phyloP scores from a whole-genome alignment of 2,888 invertebrate species.

The Agrenia bidenticulata region DNA sequence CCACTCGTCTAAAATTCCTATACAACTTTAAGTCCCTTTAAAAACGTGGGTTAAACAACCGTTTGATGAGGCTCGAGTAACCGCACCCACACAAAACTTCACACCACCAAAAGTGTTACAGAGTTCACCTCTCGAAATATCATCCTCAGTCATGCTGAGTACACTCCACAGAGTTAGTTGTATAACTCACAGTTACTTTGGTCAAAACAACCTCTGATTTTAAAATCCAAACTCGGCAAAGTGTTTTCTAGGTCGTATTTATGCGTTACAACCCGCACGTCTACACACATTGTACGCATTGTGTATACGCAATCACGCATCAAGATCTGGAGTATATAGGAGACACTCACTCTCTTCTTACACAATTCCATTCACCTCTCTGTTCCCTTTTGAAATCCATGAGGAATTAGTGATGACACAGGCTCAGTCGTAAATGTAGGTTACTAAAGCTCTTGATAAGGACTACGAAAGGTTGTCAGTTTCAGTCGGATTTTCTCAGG shows the following conservation, averaged over 20 bases:
- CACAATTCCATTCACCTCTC: background rate
- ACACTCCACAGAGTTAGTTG: too few species aligned
- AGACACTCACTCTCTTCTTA: slow-evolving; percentile 4
- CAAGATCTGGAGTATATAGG: slow-evolving; percentile 8
- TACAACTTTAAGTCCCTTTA: too few species aligned
- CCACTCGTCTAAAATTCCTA: too few species aligned
- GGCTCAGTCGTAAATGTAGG: slow-evolving; percentile 24
- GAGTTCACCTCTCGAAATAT: too few species aligned
- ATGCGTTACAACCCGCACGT: slow-evolving; percentile 1
- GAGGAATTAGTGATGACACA: slow-evolving; percentile 28
- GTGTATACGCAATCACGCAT: slow-evolving; percentile 16
- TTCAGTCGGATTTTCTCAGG: slow-evolving; percentile 38
- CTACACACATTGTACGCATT: slow-evolving; percentile 12
- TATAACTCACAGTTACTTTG: too few species aligned
- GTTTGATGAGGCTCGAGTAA: too few species aligned
- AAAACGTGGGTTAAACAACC: too few species aligned
- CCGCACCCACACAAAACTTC: too few species aligned
- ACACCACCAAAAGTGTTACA: too few species aligned
- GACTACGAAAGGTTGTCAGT: slow-evolving; percentile 35
- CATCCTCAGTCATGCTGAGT: too few species aligned
- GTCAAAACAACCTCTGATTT: too few species aligned
- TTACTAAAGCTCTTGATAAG: slow-evolving; percentile 38
- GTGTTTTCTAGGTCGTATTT: slow-evolving; percentile 2
- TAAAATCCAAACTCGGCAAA: background rate
- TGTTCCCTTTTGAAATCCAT: background rate